A percentile compares a stretch with the other conserved stretches of the same genome.
Conservation (phyloP, 64 coral and sea anemone genomes). For the Stichodactyla helianthus region DNA sequence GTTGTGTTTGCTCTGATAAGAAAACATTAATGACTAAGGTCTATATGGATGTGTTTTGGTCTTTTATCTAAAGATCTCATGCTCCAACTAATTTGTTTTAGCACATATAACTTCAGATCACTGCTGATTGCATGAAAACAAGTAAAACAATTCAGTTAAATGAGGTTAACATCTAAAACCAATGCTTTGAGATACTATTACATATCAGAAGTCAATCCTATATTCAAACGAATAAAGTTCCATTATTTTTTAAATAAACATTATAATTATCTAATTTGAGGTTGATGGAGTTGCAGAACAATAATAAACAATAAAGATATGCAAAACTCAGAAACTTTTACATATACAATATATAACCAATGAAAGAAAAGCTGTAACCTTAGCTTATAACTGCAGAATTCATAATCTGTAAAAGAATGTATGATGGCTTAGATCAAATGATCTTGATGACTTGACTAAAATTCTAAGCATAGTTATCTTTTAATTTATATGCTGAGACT, state of each 20-base stretch:
- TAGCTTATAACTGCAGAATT: not conserved
- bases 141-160: too few relatives aligned
- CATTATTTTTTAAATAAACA: not conserved
- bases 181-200: not conserved
- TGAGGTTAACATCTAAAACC: not conserved
- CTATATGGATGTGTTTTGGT: not conserved
- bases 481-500: not conserved
- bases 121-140: not conserved
- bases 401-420: not conserved
- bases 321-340: not conserved
- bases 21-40: not conserved
- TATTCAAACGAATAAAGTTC: not conserved
- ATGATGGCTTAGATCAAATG: not conserved
- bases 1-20: not conserved
- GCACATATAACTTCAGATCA: not conserved
- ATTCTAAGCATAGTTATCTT: not conserved
- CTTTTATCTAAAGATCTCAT: not conserved
- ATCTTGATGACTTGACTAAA: not conserved
- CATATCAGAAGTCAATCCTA: not conserved
- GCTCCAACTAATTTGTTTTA: not conserved
- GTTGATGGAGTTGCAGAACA: not conserved
- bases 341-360: not conserved
- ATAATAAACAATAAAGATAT: conserved; percentile 6
- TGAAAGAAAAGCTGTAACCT: not conserved
- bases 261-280: not conserved